Evolutionary conservation across 2,888 invertebrate species (phyloP), one percentile per base, ranked within the genome.

Genomic region (Pediacus dermestoides): DNA sequence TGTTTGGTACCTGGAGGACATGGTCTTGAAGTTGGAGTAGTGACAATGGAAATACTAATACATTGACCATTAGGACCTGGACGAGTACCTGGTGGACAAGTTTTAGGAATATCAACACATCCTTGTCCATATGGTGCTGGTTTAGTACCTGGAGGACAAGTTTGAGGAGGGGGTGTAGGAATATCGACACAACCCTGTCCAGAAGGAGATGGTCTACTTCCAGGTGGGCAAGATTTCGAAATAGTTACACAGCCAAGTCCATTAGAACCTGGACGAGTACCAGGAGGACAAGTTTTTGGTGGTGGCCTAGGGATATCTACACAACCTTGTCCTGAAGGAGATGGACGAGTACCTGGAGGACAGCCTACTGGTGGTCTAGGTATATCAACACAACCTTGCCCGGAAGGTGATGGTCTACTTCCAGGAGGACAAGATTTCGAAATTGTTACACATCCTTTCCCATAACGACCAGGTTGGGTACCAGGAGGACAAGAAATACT

Each of bases 21-120:
- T 8, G 39, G 18, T 22, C 10, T 18, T 18, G 33, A 28, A 13
- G 50, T 46, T 22, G 55, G 50, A 22, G 54, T 11, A 48, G 52
- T 50, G 42, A n/a, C n/a, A n/a, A n/a, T n/a, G n/a, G n/a, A n/a
- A n/a, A n/a, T n/a, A n/a, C n/a, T n/a, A n/a, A n/a, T n/a, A 55
- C 68, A 1, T 61, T 56, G 25, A 65, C 64, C 1, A 62, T 53
- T 47, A 34, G 48, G 33, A 15, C 26, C 37, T 8, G 37, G 27
- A 31, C 9, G 28, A 10, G 37, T 40, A 34, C 43, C 48, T 8
- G 18, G 34, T 10, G 37, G 47, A 28, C 47, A 48, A 33, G 42
- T 26, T 32, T 30, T 8, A 11, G 35, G 35, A 9, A 43, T 43
- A 27, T 35, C 16, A 15, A 8, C 30, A 36, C 47, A 48, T 6